phyloP scores from a whole-genome alignment of 2,888 invertebrate genomes.

The Dolomedes plantarius region DNA sequence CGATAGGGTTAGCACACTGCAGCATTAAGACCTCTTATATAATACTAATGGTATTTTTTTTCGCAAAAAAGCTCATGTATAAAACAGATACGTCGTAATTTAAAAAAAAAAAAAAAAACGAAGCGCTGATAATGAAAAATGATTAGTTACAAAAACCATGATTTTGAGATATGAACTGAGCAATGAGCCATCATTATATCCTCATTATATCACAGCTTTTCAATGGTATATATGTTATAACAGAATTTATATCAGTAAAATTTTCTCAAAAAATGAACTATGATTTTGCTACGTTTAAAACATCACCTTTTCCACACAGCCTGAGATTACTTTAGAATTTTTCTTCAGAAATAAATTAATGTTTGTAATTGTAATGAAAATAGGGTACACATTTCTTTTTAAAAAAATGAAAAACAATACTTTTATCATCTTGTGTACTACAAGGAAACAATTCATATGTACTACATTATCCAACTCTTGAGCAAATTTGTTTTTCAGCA shows the following conservation, averaged over 20 bases:
- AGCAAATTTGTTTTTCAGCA: not conserved
- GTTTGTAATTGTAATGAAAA: not conserved
- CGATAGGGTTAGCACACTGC: no score
- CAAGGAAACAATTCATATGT: not conserved
- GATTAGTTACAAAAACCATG: constrained; percentile 11
- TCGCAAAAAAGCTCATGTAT: no score
- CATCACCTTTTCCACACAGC: not conserved
- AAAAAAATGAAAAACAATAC: not conserved
- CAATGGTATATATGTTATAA: constrained; percentile 24
- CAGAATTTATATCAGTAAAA: not conserved
- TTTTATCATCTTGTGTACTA: not conserved
- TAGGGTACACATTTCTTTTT: not conserved
- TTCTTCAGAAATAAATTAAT: not conserved
- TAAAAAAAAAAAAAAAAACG: constrained; percentile 15
- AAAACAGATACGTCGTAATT: not conserved
- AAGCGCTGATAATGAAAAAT: constrained; percentile 5
- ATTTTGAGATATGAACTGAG: constrained; percentile 39
- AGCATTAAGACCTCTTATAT: no score
- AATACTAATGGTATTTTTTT: no score
- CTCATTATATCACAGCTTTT: constrained; percentile 57
- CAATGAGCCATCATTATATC: constrained; percentile 25
- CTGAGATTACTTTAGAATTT: not conserved
- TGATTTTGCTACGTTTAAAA: not conserved
- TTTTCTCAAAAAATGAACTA: not conserved
- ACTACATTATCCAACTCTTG: constrained; percentile 9